phyloP scores from a whole-genome alignment of 2,113 vertebrate genomes.

The Cyprinodon tularosa region DNA sequence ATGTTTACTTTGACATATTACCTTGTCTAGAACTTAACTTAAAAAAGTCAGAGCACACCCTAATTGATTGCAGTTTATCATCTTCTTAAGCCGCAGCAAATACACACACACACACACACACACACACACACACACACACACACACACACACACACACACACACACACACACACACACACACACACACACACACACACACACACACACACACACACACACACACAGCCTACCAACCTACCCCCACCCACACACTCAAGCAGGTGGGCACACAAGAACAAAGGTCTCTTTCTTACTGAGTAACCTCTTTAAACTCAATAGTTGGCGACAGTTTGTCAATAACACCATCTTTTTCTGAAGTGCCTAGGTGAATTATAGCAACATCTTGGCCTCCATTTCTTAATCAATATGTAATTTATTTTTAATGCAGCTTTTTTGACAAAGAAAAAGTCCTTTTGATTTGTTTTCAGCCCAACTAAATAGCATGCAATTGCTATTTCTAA shows the following conservation, averaged over 20 bases:
- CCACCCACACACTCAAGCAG: constrained; percentile 24
- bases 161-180: background rate
- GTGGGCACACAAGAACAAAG: constrained; percentile 18
- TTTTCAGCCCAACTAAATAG: constrained; percentile 18
- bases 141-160: background rate
- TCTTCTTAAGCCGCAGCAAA: constrained; percentile 48
- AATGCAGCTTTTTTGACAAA: constrained; percentile 57
- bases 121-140: background rate
- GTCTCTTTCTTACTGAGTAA: constrained; percentile 56
- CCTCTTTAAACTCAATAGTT: constrained; percentile 55
- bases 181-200: background rate
- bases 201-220: background rate
- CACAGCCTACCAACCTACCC: no score
- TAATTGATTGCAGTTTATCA: constrained; percentile 65
- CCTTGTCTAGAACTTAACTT: constrained; percentile 53
- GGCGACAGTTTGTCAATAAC: constrained; percentile 74
- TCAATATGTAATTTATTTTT: constrained; percentile 51
- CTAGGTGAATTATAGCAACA: constrained; percentile 62
- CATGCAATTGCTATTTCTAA: constrained; percentile 31
- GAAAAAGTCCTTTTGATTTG: constrained; percentile 41
- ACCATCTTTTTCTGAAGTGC: constrained; percentile 47
- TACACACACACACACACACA: background rate
- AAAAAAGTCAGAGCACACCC: constrained; percentile 47
- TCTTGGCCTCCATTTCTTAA: constrained; percentile 39
- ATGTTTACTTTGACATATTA: constrained; percentile 40